phyloP scores from a whole-genome alignment of 1,140 invertebrate genomes.

The Spodoptera litura region DNA sequence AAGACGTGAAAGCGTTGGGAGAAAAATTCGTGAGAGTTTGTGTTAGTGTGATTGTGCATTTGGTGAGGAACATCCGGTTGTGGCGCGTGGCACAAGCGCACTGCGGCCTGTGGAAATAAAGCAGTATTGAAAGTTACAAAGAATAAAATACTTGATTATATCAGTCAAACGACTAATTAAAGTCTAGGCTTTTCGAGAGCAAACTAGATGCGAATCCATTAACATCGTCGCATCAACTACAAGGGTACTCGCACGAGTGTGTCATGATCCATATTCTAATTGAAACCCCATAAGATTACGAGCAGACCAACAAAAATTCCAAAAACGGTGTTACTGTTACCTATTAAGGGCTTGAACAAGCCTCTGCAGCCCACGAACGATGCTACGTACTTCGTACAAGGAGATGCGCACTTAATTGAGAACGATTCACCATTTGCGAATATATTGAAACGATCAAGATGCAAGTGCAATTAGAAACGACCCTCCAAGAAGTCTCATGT shows the following conservation, averaged over 20 bases:
- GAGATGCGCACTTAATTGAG: conserved; percentile 47
- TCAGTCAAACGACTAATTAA: not conserved
- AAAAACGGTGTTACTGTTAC: conserved; percentile 48
- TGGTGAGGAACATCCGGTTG: conserved; percentile 81
- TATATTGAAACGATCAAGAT: conserved; percentile 36
- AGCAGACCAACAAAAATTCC: conserved; percentile 46
- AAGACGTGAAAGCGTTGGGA: conserved; percentile 85
- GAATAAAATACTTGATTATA: too few species aligned
- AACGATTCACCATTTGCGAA: conserved; percentile 47
- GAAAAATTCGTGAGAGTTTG: conserved; percentile 85
- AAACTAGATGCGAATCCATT: not conserved
- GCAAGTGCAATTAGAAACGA: conserved; percentile 18
- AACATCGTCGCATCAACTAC: conserved; percentile 13
- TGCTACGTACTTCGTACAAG: conserved; percentile 36
- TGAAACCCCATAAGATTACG: conserved; percentile 41
- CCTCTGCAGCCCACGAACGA: conserved; percentile 25
- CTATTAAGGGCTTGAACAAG: conserved; percentile 47
- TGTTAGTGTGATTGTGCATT: conserved; percentile 85
- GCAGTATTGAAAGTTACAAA: not conserved
- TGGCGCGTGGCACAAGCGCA: conserved; percentile 50
- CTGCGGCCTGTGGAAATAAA: not conserved
- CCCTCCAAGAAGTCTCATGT: not conserved
- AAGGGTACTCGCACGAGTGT: conserved; percentile 13
- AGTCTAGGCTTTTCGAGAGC: not conserved
- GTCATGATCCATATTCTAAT: conserved; percentile 36